A percentile compares a stretch with the other conserved stretches of the same genome.
Evolutionary conservation across 2,797 vertebrate genomes (phyloP).

Genomic region (Tokudaia muenninki): DNA sequence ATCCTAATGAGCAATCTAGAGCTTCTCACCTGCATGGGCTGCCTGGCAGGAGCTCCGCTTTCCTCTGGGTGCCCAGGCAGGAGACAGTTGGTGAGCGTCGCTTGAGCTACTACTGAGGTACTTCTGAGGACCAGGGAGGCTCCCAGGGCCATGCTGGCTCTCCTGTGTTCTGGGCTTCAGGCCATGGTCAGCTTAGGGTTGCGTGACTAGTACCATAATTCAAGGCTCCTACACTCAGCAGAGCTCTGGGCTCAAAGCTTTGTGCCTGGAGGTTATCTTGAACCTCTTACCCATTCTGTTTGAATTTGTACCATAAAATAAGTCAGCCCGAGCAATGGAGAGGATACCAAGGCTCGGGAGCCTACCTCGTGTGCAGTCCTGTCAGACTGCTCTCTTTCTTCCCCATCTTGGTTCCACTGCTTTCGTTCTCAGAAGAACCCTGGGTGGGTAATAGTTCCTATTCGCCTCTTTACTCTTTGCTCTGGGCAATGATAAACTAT

Average conservation of each 20-base stretch:
- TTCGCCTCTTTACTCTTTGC: background rate
- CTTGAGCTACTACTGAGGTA: background rate
- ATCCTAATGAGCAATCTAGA: background rate
- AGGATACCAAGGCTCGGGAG: background rate
- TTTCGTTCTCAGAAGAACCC: background rate
- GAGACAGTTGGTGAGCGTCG: background rate
- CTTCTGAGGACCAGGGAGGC: background rate
- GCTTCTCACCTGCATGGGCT: background rate
- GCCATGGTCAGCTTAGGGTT: background rate
- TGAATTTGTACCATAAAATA: background rate
- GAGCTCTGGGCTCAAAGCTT: background rate
- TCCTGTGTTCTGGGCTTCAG: background rate
- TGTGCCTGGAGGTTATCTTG: background rate
- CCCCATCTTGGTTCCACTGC: background rate
- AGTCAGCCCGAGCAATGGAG: background rate
- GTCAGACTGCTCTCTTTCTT: fast-evolving
- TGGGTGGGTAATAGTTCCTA: no score
- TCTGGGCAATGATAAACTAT: background rate
- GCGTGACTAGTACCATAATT: background rate
- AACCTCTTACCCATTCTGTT: constrained; percentile 22
- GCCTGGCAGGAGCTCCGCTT: background rate
- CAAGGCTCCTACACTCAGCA: background rate
- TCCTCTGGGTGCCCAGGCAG: background rate
- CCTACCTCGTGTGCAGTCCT: background rate
- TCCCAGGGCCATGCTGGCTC: background rate